Percentiles rank a stretch among this genome's conserved stretches.
Evolutionary conservation across 2,113 vertebrate species (phyloP).

Genomic region (Dunckerocampus dactyliophorus): DNA sequence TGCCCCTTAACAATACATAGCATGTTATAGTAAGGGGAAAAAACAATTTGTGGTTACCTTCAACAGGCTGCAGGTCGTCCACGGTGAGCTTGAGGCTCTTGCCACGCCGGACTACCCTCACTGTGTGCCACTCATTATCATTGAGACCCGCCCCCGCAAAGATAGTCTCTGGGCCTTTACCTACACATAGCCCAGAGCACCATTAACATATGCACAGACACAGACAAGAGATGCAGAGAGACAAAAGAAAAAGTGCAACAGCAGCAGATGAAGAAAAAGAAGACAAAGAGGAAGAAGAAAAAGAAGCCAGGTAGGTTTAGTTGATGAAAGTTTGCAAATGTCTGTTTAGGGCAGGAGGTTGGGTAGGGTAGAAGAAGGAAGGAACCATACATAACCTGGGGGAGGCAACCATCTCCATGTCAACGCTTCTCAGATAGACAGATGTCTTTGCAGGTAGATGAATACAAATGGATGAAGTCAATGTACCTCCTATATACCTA

Average conservation of each 20-base stretch:
- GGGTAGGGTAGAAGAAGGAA: slow-evolving; percentile 24
- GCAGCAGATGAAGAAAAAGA: slow-evolving; percentile 9
- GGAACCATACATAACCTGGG: slow-evolving; percentile 26
- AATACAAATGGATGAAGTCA: slow-evolving; percentile 43
- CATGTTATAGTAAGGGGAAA: no score
- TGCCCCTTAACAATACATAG: no score
- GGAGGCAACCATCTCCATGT: slow-evolving; percentile 22
- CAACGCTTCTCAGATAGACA: no score
- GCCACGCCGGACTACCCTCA: slow-evolving; percentile 94
- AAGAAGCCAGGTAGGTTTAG: slow-evolving; percentile 36
- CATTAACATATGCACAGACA: slow-evolving; percentile 58
- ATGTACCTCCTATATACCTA: neutral
- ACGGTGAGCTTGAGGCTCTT: slow-evolving; percentile 95
- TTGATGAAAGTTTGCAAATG: slow-evolving; percentile 39
- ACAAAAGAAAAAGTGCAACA: slow-evolving; percentile 27
- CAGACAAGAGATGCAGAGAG: slow-evolving; percentile 30
- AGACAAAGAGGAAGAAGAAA: slow-evolving; percentile 19
- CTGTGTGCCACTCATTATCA: slow-evolving; percentile 99
- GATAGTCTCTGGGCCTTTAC: slow-evolving; percentile 99
- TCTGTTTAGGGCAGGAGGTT: neutral
- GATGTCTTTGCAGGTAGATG: slow-evolving; percentile 14
- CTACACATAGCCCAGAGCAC: slow-evolving; percentile 96
- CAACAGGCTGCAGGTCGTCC: slow-evolving; percentile 86
- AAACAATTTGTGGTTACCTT: slow-evolving; percentile 63
- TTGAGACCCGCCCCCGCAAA: slow-evolving; percentile 98